A percentile compares a stretch with the other conserved stretches of the same genome.
Conservation (phyloP, 2,113 vertebrate genomes). For the Glaucidium brasilianum region DNA sequence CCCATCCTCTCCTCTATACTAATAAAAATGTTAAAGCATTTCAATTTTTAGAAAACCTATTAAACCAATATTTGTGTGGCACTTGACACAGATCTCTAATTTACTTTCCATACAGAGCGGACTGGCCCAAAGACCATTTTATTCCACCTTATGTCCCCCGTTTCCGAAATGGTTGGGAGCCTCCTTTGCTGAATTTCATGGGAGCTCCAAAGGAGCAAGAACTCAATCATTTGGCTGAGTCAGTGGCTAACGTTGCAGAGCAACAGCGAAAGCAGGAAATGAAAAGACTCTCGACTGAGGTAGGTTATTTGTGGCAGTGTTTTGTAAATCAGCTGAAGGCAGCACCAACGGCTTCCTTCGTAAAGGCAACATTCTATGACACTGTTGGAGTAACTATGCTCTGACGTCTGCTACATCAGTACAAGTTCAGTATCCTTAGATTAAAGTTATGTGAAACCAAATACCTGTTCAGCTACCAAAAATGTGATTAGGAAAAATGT, state of each 20-base stretch:
- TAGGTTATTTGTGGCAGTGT: neutral
- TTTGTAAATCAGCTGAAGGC: neutral
- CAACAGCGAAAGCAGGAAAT: conserved; percentile 78
- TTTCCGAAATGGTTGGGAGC: conserved; percentile 93
- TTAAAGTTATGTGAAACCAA: neutral
- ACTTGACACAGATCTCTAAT: neutral
- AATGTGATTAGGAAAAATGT: neutral
- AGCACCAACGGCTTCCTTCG: neutral
- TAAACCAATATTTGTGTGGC: neutral
- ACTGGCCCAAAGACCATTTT: conserved; percentile 93
- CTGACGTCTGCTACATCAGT: neutral
- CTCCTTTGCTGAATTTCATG: conserved; percentile 74
- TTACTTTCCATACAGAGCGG: conserved; percentile 71
- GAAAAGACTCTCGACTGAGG: conserved; percentile 75
- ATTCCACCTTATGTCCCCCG: conserved; percentile 83
- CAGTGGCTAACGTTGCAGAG: conserved; percentile 72
- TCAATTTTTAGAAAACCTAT: neutral
- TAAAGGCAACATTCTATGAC: neutral
- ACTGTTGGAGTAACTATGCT: neutral
- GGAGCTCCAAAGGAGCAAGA: conserved; percentile 78
- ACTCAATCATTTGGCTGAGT: conserved; percentile 77
- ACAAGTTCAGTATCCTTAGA: neutral
- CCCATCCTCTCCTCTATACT: neutral
- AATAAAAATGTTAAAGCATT: neutral
- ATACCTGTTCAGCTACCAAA: neutral